These are phyloP conservation scores for Leucoma salicis DNA, from an alignment of 2,888 invertebrate genomes.

Conservation along the genomic window DNA sequence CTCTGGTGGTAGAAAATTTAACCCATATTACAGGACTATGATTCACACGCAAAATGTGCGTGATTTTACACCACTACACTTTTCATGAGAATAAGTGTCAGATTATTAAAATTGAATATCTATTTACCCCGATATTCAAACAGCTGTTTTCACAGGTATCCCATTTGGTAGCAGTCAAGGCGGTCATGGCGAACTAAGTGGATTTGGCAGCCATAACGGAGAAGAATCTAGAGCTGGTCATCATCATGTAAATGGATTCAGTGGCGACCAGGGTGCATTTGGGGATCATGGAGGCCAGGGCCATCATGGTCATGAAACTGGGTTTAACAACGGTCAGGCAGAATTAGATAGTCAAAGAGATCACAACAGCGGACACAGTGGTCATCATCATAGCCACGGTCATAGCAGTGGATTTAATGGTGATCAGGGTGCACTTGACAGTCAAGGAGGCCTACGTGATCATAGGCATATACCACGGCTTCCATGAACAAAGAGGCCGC, in stretches of 20 bases:
- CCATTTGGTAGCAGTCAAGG: not conserved
- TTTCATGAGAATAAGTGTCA: too few relatives aligned
- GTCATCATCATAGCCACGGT: too few relatives aligned
- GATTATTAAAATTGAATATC: too few relatives aligned
- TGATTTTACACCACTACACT: too few relatives aligned
- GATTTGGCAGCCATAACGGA: not conserved
- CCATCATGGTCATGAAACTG: not conserved
- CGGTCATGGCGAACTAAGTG: not conserved
- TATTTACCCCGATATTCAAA: too few relatives aligned
- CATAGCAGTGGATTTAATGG: not conserved
- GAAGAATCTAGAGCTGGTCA: not conserved
- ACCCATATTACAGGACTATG: too few relatives aligned
- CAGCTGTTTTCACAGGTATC: too few relatives aligned
- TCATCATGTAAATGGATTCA: not conserved
- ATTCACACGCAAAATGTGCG: too few relatives aligned
- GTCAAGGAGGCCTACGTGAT: not conserved
- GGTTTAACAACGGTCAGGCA: too few relatives aligned
- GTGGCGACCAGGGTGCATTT: not conserved
- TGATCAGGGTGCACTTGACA: not conserved
- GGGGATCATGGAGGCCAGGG: not conserved
- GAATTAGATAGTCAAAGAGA: too few relatives aligned
- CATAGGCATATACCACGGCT: not conserved
- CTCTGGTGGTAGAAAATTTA: too few relatives aligned
- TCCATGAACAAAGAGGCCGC: not conserved
- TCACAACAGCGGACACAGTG: not conserved